phyloP scores from a whole-genome alignment of 2,888 invertebrate species.

The Teleogryllus oceanicus region DNA sequence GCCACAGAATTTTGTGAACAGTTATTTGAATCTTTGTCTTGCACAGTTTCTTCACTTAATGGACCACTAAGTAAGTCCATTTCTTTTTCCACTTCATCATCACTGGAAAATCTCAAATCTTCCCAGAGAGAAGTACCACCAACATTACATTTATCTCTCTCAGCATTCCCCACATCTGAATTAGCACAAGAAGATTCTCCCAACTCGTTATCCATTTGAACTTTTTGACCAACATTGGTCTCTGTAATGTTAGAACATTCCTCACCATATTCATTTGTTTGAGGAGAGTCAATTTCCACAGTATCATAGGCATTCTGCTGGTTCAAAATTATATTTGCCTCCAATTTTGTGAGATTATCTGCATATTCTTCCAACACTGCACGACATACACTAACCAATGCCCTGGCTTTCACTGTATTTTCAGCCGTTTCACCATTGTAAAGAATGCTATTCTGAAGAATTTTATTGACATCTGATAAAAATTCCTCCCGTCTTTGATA shows the following conservation, averaged over 20 bases:
- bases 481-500: constrained; percentile 90
- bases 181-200: too few species aligned
- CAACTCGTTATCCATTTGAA: background rate
- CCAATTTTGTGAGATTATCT: constrained; percentile 74
- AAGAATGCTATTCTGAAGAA: constrained; percentile 80
- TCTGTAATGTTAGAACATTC: constrained; percentile 58
- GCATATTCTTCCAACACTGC: constrained; percentile 76
- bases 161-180: too few species aligned
- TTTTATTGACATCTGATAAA: constrained; percentile 79
- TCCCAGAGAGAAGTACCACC: too few species aligned
- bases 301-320: constrained; percentile 50
- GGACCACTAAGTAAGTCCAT: too few species aligned
- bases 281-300: constrained; percentile 66
- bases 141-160: too few species aligned
- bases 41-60: too few species aligned
- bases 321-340: constrained; percentile 81
- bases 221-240: constrained; percentile 45
- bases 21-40: too few species aligned
- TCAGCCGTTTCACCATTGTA: constrained; percentile 89
- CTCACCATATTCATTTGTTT: constrained; percentile 63
- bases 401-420: constrained; percentile 81
- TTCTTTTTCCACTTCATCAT: too few species aligned
- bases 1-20: too few species aligned
- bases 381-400: constrained; percentile 68
- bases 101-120: too few species aligned